Evolutionary conservation across 1,140 invertebrate genomes (phyloP).

Genomic region (Drosophila prosaltans): DNA sequence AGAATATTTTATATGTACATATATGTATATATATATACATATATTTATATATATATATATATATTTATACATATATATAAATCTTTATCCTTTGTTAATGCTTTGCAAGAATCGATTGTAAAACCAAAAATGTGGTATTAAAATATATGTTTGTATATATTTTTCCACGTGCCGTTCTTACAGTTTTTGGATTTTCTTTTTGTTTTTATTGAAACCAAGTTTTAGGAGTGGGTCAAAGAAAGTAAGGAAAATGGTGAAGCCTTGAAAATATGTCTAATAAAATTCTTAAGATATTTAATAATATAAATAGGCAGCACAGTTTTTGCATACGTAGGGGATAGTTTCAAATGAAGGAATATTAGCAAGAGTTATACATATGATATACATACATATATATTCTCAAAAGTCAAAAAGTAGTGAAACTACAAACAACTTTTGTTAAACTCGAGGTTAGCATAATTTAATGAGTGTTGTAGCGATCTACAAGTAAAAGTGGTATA

Average conservation of each 20-base stretch:
- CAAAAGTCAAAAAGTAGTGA: neutral
- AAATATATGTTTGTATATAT: neutral
- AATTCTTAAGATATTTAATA: neutral
- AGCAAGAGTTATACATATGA: neutral
- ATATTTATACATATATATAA: slow-evolving; percentile 37
- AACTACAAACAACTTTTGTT: neutral
- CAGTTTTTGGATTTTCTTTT: neutral
- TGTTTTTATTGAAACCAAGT: slow-evolving; percentile 1
- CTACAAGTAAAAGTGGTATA: too few relatives aligned
- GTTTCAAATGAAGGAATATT: neutral
- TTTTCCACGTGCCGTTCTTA: neutral
- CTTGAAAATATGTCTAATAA: neutral
- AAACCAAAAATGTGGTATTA: neutral
- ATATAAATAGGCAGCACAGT: neutral
- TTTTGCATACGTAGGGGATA: neutral
- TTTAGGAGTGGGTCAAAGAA: neutral
- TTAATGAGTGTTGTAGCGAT: too few relatives aligned
- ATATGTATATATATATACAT: neutral
- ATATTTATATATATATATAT: slow-evolving; percentile 13
- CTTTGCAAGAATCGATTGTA: slow-evolving; percentile 7
- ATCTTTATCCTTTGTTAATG: slow-evolving; percentile 2
- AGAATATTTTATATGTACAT: slow-evolving; percentile 38
- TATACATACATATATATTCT: neutral
- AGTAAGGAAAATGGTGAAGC: neutral
- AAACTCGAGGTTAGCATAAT: neutral